Percentiles rank a stretch among this genome's conserved stretches.
Conservation (phyloP, 2,113 vertebrate species). For the Bujurquina vittata region DNA sequence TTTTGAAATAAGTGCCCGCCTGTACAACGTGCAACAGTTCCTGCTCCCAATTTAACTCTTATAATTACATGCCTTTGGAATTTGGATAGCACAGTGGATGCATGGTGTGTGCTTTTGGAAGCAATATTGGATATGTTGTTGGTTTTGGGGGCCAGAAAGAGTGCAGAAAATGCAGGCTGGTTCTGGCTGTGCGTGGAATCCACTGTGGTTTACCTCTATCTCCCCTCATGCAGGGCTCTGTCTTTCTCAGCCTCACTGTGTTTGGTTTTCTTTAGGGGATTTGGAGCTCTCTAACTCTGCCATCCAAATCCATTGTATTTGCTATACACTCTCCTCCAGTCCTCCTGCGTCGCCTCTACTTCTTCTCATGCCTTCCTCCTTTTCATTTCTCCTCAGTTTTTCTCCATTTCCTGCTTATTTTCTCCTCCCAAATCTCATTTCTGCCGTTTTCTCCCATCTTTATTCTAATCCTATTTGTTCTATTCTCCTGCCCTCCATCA, state of each 20-base stretch:
- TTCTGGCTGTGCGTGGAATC: conserved; percentile 47
- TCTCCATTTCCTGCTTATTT: neutral
- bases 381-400: neutral
- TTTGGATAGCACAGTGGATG: conserved; percentile 43
- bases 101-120: conserved; percentile 45
- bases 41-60: conserved; percentile 53
- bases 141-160: conserved; percentile 30
- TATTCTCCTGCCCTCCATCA: neutral
- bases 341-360: conserved; percentile 4
- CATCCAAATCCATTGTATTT: conserved; percentile 63
- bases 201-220: conserved; percentile 65
- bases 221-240: conserved; percentile 56
- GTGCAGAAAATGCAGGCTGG: conserved; percentile 33
- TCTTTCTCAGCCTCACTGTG: conserved; percentile 50
- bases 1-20: conserved; percentile 28
- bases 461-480: conserved; percentile 24
- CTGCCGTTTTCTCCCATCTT: conserved; percentile 17
- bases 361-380: conserved; percentile 5
- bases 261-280: conserved; percentile 63
- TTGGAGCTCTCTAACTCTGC: conserved; percentile 53
- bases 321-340: conserved; percentile 17
- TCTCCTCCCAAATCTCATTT: neutral
- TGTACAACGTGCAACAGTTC: conserved; percentile 11
- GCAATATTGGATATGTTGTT: conserved; percentile 10
- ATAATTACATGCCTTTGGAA: conserved; percentile 63